These are phyloP conservation scores for Gonocerus acuteangulatus DNA, from an alignment of 2,888 invertebrate genomes.

Conservation along the genomic window DNA sequence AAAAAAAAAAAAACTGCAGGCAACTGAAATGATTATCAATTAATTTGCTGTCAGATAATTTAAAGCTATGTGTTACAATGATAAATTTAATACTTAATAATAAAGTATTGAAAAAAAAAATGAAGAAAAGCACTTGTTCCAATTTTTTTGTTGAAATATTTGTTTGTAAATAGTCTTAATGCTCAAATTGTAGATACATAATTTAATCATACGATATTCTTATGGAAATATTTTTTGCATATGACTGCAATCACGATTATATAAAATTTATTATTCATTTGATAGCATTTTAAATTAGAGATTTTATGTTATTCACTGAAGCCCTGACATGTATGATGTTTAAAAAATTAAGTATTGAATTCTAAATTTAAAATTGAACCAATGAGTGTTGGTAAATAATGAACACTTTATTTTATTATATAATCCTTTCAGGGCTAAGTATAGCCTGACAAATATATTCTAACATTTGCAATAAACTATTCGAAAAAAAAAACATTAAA, in stretches of 20 bases:
- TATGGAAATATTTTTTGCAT: conserved; percentile 17
- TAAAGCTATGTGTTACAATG: conserved; percentile 2
- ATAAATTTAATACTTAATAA: neutral
- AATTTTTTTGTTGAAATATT: conserved; percentile 10
- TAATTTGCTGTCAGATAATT: conserved; percentile 14
- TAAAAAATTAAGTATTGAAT: neutral
- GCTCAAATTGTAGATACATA: conserved; percentile 30
- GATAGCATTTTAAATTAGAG: conserved; percentile 9
- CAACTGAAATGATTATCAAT: conserved; percentile 26
- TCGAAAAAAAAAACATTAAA: conserved; percentile 3
- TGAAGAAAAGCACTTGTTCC: conserved; percentile 6
- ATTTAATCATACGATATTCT: conserved; percentile 14
- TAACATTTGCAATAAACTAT: conserved; percentile 20
- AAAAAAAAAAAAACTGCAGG: conserved; percentile 32
- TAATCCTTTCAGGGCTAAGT: neutral
- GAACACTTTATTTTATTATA: conserved; percentile 22
- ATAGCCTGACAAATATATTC: conserved; percentile 21
- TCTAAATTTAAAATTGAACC: conserved; percentile 22
- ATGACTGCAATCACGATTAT: conserved; percentile 12
- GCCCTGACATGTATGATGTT: neutral
- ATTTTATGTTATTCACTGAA: neutral
- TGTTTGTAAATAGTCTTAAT: conserved; percentile 35
- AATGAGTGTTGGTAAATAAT: conserved; percentile 11
- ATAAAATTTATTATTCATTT: neutral
- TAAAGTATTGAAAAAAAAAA: neutral